Conservation (phyloP, 2,888 invertebrate genomes). For the Macaria notata region DNA sequence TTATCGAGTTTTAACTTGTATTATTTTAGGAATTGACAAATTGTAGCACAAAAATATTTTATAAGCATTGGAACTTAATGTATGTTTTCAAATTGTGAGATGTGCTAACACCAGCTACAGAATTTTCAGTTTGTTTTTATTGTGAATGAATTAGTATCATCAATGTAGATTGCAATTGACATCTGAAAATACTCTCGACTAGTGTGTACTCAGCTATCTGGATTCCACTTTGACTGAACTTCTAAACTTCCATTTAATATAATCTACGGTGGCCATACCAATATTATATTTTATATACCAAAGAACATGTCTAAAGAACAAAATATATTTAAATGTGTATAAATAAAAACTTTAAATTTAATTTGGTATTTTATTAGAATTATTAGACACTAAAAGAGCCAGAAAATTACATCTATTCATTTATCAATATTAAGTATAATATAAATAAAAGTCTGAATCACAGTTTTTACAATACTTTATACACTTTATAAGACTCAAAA, state of each 20-base stretch:
- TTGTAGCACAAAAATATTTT: slow-evolving; percentile 42
- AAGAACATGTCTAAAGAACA: slow-evolving; percentile 73
- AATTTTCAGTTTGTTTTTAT: no score
- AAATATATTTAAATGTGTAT: slow-evolving; percentile 59
- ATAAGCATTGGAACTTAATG: slow-evolving; percentile 25
- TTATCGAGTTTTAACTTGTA: slow-evolving; percentile 1
- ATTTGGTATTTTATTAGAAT: slow-evolving; percentile 26
- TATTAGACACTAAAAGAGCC: slow-evolving; percentile 29
- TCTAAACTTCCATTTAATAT: slow-evolving; percentile 58
- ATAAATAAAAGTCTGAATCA: slow-evolving; percentile 42
- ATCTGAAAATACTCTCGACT: no score
- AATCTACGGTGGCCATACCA: slow-evolving; percentile 65
- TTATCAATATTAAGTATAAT: neutral
- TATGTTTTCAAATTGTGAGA: no score
- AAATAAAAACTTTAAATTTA: slow-evolving; percentile 56
- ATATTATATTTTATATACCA: slow-evolving; percentile 75
- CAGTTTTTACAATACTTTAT: slow-evolving; percentile 51
- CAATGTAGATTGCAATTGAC: no score
- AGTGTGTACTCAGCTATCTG: slow-evolving; percentile 19
- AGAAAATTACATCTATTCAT: slow-evolving; percentile 12
- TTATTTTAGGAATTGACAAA: slow-evolving; percentile 11
- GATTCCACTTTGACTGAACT: slow-evolving; percentile 56
- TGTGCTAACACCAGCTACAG: no score
- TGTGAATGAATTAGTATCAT: no score
- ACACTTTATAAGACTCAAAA: slow-evolving; percentile 41